Conservation (phyloP, 2,113 vertebrate species). For the Cavia porcellus region DNA sequence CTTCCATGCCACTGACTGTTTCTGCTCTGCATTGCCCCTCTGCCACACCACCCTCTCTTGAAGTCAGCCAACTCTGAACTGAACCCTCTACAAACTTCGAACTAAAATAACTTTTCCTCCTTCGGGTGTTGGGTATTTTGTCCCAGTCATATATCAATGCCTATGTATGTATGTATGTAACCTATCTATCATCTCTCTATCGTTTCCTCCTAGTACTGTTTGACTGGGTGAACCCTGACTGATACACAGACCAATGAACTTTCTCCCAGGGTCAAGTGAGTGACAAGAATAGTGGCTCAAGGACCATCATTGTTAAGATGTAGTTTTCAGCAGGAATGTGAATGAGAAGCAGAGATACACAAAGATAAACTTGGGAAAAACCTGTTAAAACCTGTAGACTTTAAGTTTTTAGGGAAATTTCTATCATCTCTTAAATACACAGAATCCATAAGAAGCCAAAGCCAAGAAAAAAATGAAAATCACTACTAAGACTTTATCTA, state of each 20-base stretch:
- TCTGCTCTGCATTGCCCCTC: neutral
- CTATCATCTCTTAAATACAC: conserved; percentile 14
- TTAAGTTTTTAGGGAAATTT: conserved; percentile 4
- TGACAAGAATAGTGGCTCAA: neutral
- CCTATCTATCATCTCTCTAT: neutral
- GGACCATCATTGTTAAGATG: neutral
- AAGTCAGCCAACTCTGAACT: neutral
- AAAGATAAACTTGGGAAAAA: neutral
- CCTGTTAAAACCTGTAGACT: neutral
- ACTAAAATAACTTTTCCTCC: neutral
- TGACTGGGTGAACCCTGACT: neutral
- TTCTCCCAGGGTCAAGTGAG: neutral
- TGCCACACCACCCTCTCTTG: neutral
- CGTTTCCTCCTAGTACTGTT: neutral
- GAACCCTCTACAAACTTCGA: neutral
- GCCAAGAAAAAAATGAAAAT: conserved; percentile 15
- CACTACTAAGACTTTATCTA: neutral
- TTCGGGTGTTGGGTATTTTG: neutral
- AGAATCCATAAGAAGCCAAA: conserved; percentile 14
- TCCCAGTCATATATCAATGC: neutral
- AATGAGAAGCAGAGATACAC: neutral
- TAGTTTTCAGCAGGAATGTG: neutral
- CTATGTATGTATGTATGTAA: neutral
- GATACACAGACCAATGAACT: neutral
- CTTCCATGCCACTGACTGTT: neutral